Evolutionary conservation across 2,113 vertebrate genomes (phyloP).

Genomic region (Callopanchax toddi): DNA sequence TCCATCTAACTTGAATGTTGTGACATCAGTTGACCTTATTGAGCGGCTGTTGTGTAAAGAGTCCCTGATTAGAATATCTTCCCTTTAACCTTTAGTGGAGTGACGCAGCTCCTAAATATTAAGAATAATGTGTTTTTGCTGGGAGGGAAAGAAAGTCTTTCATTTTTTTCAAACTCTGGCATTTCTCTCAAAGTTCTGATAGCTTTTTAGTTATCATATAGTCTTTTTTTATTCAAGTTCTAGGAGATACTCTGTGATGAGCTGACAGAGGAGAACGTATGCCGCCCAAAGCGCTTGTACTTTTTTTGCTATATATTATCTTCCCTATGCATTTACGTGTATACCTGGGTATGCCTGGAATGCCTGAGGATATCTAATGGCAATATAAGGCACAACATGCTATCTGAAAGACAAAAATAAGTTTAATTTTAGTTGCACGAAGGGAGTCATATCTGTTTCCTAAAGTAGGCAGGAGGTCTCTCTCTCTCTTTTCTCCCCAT

Average conservation of each 20-base stretch:
- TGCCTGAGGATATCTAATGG: slow-evolving; percentile 13
- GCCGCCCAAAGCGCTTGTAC: slow-evolving; percentile 38
- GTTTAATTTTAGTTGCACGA: slow-evolving; percentile 57
- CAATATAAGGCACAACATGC: slow-evolving; percentile 46
- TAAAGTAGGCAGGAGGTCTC: slow-evolving; percentile 21
- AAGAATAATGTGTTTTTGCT: slow-evolving; percentile 66
- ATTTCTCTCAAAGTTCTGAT: slow-evolving; percentile 51
- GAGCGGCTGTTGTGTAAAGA: slow-evolving; percentile 77
- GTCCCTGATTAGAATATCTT: slow-evolving; percentile 80
- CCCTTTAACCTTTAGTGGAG: slow-evolving; percentile 77
- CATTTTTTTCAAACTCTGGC: slow-evolving; percentile 62
- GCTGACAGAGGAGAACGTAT: slow-evolving; percentile 59
- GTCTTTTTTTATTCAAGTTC: slow-evolving; percentile 11
- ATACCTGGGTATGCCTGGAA: slow-evolving; percentile 1
- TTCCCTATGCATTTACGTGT: slow-evolving; percentile 25
- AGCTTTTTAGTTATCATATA: slow-evolving; percentile 18
- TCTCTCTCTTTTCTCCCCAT: slow-evolving; percentile 25
- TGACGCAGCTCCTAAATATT: slow-evolving; percentile 54
- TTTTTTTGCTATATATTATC: slow-evolving; percentile 13
- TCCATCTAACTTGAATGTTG: slow-evolving; percentile 59
- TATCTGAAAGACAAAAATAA: slow-evolving; percentile 56
- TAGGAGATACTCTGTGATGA: slow-evolving; percentile 36
- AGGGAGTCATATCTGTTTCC: slow-evolving; percentile 37
- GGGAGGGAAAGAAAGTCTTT: slow-evolving; percentile 50
- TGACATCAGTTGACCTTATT: slow-evolving; percentile 80